Conservation (phyloP, 2,113 vertebrate genomes). For the Chelonoidis abingdonii region DNA sequence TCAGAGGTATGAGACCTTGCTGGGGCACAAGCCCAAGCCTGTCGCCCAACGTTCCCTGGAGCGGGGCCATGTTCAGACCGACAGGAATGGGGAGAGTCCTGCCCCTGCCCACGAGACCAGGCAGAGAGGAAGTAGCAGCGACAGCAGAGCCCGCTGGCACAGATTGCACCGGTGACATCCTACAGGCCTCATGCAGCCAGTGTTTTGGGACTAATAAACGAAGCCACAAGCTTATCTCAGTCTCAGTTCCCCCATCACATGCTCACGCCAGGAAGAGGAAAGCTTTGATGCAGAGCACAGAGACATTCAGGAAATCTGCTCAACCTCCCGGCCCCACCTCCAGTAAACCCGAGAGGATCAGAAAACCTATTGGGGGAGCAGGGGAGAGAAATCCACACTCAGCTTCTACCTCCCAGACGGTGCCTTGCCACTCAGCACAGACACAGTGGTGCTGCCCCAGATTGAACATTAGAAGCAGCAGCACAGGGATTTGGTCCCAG, state of each 20-base stretch:
- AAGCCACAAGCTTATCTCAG: neutral
- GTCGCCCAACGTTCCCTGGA: no score
- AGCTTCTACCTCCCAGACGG: neutral
- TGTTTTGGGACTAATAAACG: neutral
- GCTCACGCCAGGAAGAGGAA: neutral
- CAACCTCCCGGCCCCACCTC: neutral
- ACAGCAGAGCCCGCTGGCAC: neutral
- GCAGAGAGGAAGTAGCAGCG: neutral
- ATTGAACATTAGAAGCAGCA: neutral
- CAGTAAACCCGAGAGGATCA: neutral
- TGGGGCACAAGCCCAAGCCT: neutral
- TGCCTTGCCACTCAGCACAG: neutral
- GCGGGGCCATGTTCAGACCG: fast-evolving
- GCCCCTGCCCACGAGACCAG: neutral
- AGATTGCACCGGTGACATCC: no score
- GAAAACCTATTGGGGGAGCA: neutral
- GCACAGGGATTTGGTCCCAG: neutral
- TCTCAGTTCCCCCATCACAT: neutral
- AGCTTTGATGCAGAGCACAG: neutral
- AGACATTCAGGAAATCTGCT: neutral
- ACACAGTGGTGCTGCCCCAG: neutral
- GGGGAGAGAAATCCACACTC: neutral
- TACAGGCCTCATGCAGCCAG: no score
- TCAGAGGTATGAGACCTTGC: neutral
- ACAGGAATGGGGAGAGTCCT: fast-evolving